Evolutionary conservation across 2,797 vertebrate genomes (phyloP).

Genomic region (Arctocebus calabarensis): DNA sequence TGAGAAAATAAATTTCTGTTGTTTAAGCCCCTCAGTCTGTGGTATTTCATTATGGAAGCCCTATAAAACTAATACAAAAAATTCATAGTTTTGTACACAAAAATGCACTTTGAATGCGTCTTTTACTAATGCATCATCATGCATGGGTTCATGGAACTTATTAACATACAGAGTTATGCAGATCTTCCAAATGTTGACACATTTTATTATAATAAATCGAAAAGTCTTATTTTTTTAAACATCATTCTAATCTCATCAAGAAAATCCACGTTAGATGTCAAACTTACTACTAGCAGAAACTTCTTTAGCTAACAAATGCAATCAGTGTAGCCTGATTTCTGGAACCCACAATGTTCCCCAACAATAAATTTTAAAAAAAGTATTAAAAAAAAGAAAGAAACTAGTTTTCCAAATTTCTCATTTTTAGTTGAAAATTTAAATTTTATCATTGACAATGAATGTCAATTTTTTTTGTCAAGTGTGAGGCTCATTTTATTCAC

Average conservation of each 20-base stretch:
- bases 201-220: conserved; percentile 15
- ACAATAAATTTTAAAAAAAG: too few relatives aligned
- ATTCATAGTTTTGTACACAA: not conserved
- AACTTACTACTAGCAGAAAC: not conserved
- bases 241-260: not conserved
- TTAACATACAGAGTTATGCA: not conserved
- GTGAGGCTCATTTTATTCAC: not conserved
- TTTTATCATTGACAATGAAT: conserved; percentile 2
- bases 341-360: too few relatives aligned
- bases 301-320: too few relatives aligned
- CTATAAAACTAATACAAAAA: not conserved
- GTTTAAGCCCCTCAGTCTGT: not conserved
- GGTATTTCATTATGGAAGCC: not conserved
- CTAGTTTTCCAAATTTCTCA: not conserved
- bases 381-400: too few relatives aligned
- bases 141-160: not conserved
- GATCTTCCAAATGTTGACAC: conserved; percentile 17
- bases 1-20: not conserved
- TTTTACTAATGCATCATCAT: not conserved
- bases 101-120: conserved; percentile 6
- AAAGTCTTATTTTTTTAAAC: not conserved
- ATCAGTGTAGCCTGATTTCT: too few relatives aligned
- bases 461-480: not conserved
- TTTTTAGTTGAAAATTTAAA: not conserved
- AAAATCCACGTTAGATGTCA: not conserved